Base-by-base conservation (phyloP, 2,888 invertebrate species). In the Gonocerus acuteangulatus region DNA sequence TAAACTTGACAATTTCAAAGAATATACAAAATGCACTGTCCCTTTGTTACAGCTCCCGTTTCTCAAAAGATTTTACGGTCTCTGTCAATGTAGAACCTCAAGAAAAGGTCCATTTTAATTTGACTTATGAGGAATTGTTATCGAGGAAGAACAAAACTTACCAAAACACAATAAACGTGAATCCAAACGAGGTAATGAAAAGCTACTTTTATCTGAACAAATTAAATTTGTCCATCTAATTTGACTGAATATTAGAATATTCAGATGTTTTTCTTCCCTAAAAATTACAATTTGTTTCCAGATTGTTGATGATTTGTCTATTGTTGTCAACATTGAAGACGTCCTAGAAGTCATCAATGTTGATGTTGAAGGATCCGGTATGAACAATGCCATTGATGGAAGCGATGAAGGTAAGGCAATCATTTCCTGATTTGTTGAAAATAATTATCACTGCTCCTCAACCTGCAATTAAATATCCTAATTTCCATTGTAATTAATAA, bases 121-220 rank as follows among this genome's bases (percentile, higher is more conserved):
- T 87, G 66, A 85, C 81, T 0, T 89, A 89, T 72, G 85, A 88
- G 71, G 86, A 88, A 73, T 69, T 88, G 42, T 73, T 88, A 48
- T 73, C 78, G 15, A 77, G 86, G 2, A 78, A 80, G 59, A 78
- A 82, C 64, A 82, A 82, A 4, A 77, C 79, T 11, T 88, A 87
- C 74, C 82, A 86, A 70, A 80, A 84, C 67, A 80, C 81, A 9
- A 77, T 87, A 60, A 84, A 86, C 71, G 74, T 87, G 51, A 82
- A 84, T 71, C 85, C 86, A 0, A 83, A 85, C 22, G 80, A 82
- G 66, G 71, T 73, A 64, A 66, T 15, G 1, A 42, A 42, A 23
- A 21, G n/a, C n/a, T n/a, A n/a, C n/a, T n/a, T 18, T 51, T n/a
- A n/a, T n/a, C n/a, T n/a, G n/a, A n/a, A n/a, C n/a, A n/a, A n/a